phyloP scores from a whole-genome alignment of 1,140 invertebrate species.

The Apocrypta bakeri region DNA sequence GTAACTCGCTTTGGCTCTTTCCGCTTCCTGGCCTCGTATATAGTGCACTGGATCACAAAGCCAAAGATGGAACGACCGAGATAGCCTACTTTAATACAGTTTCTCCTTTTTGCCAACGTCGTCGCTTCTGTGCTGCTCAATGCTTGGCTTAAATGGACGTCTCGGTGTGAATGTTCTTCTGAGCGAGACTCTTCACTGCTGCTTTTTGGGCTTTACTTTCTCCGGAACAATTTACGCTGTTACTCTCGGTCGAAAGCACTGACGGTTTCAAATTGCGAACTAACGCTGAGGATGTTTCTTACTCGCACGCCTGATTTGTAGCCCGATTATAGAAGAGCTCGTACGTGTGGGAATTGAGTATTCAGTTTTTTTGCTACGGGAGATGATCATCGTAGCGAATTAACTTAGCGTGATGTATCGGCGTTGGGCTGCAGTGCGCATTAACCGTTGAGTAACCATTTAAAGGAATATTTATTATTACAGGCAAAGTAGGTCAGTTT shows the following conservation, averaged over 20 bases:
- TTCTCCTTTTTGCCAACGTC: conserved; percentile 14
- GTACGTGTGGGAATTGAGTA: neutral
- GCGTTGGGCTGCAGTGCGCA: neutral
- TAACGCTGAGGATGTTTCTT: neutral
- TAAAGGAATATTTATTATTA: neutral
- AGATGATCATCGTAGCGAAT: neutral
- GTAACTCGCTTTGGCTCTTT: neutral
- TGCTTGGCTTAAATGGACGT: neutral
- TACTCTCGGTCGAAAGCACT: neutral
- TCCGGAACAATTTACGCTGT: neutral
- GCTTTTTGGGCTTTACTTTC: neutral
- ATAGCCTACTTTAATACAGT: conserved; percentile 42
- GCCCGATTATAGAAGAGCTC: neutral
- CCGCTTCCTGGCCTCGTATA: neutral
- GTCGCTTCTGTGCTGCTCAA: neutral
- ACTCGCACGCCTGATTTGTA: neutral
- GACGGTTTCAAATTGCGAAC: neutral
- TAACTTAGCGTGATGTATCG: no score
- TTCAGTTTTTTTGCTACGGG: neutral
- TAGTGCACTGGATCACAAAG: neutral
- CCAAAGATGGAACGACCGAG: conserved; percentile 39
- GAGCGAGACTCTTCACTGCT: neutral
- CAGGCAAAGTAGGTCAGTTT: neutral
- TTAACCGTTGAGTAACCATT: neutral
- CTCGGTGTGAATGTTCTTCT: neutral